Conservation (phyloP, 2,113 vertebrate species). For the Nansenia antarctica region DNA sequence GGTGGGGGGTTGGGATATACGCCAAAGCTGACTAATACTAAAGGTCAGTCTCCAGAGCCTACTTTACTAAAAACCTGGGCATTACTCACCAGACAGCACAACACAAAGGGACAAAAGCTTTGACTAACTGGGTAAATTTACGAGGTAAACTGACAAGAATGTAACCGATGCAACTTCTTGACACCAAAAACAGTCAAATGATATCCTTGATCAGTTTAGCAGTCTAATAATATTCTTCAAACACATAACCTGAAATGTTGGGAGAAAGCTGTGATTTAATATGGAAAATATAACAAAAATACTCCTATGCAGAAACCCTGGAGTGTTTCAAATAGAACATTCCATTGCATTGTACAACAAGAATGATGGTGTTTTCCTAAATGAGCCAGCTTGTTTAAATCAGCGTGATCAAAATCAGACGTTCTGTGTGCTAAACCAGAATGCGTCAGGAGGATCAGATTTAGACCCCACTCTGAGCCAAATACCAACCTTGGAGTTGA, state of each 20-base stretch:
- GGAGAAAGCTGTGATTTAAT: neutral
- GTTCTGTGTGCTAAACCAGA: slow-evolving; percentile 33
- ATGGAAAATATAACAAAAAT: slow-evolving; percentile 22
- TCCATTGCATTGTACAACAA: slow-evolving; percentile 34
- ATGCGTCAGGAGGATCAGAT: slow-evolving; percentile 29
- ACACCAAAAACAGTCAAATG: too few relatives aligned
- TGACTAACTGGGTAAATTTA: too few relatives aligned
- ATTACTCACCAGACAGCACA: too few relatives aligned
- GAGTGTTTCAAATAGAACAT: slow-evolving; percentile 38
- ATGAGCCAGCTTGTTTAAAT: slow-evolving; percentile 55
- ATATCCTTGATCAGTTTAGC: neutral
- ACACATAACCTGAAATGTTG: neutral
- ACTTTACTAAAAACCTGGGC: neutral
- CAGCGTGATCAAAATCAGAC: slow-evolving; percentile 46
- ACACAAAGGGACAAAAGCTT: too few relatives aligned
- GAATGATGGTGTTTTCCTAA: slow-evolving; percentile 34
- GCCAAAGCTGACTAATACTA: slow-evolving; percentile 30
- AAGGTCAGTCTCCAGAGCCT: slow-evolving; percentile 57
- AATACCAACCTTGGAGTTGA: too few relatives aligned
- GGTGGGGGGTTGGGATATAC: slow-evolving; percentile 4
- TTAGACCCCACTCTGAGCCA: slow-evolving; percentile 17
- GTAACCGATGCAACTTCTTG: neutral
- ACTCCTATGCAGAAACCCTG: slow-evolving; percentile 21
- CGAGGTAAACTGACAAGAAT: neutral
- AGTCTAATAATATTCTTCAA: too few relatives aligned